phyloP scores from a whole-genome alignment of 2,797 vertebrate species.

The Ctenosaura bakeri region DNA sequence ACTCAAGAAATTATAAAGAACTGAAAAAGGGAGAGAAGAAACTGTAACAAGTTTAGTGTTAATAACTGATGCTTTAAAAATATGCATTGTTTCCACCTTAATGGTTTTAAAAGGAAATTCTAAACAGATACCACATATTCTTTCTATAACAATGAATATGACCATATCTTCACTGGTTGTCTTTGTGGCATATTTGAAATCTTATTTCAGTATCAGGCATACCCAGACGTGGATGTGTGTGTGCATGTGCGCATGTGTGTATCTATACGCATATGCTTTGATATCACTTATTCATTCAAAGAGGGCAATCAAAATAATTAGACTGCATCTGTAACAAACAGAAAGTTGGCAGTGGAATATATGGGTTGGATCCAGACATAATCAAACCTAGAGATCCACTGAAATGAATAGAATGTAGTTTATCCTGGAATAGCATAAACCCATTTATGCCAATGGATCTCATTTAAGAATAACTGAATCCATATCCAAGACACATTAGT shows the following conservation, averaged over 20 bases:
- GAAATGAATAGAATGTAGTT: background rate
- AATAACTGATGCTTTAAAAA: constrained; percentile 47
- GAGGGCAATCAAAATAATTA: background rate
- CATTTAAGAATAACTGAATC: background rate
- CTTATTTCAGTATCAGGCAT: background rate
- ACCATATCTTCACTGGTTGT: background rate
- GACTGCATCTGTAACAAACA: background rate
- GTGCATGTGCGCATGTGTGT: background rate
- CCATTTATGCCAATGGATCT: background rate
- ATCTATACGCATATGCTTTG: background rate
- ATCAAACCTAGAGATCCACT: no score
- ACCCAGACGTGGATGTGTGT: background rate
- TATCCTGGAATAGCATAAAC: no score
- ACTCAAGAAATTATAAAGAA: constrained; percentile 21
- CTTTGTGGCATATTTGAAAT: constrained; percentile 30
- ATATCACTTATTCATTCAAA: background rate
- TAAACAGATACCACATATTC: constrained; percentile 4
- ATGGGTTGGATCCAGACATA: no score
- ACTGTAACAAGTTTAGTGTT: background rate
- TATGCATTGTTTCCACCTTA: constrained; percentile 11
- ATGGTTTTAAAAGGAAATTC: constrained; percentile 37
- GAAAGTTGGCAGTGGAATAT: background rate
- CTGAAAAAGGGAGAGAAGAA: background rate
- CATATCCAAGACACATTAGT: background rate
- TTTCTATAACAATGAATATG: background rate